phyloP scores from a whole-genome alignment of 2,888 invertebrate species.

The Sialis lutaria region DNA sequence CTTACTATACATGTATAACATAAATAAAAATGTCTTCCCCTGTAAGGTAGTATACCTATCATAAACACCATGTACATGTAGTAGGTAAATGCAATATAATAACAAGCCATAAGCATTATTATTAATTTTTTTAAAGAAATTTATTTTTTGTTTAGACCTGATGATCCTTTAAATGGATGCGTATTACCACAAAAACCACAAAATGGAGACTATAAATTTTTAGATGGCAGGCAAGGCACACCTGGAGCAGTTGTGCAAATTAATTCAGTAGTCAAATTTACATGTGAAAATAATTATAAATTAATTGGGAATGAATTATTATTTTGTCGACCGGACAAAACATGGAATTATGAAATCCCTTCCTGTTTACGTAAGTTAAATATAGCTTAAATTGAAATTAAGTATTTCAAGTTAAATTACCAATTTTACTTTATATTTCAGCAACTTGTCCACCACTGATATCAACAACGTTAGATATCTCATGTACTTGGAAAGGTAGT shows the following conservation, averaged over 20 bases:
- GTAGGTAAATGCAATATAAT: no score
- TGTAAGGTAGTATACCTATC: no score
- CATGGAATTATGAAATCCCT: neutral
- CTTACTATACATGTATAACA: no score
- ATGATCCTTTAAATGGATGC: neutral
- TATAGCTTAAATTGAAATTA: neutral
- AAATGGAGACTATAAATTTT: neutral
- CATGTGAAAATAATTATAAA: neutral
- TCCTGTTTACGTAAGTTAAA: neutral
- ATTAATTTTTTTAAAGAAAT: no score
- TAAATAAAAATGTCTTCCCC: no score
- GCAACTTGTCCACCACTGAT: constrained; percentile 5
- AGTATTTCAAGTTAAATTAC: neutral
- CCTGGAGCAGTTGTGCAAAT: neutral
- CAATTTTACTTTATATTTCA: constrained; percentile 1
- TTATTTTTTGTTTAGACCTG: no score
- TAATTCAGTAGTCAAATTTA: neutral
- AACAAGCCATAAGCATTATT: no score
- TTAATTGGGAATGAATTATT: neutral
- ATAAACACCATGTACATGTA: no score
- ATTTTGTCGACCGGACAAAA: neutral
- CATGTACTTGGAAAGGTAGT: constrained; percentile 3
- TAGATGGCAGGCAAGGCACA: neutral
- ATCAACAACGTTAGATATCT: constrained; percentile 3
- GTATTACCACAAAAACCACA: neutral